A percentile compares a stretch with the other conserved stretches of the same genome.
These are phyloP conservation scores for Melanotaenia trifasciata DNA, from an alignment of 2,797 vertebrate species.

Conservation along the genomic window DNA sequence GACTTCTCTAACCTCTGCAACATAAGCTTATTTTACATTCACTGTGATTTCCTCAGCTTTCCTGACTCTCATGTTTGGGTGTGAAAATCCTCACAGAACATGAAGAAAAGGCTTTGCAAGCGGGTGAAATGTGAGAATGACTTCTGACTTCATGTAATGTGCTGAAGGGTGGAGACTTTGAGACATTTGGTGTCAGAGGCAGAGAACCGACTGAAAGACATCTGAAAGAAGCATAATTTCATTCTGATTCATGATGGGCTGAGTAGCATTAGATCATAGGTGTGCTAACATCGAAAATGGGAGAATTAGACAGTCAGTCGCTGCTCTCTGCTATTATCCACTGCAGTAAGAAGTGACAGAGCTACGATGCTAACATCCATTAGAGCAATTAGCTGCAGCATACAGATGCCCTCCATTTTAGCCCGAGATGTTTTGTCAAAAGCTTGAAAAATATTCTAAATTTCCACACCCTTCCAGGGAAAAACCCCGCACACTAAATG, in stretches of 20 bases:
- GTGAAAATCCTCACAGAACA: conserved; percentile 35
- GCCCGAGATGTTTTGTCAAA: conserved; percentile 53
- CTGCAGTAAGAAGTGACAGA: conserved; percentile 37
- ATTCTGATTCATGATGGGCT: conserved; percentile 50
- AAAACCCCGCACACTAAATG: conserved; percentile 34
- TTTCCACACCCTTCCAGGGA: conserved; percentile 30
- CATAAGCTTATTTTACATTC: conserved; percentile 17
- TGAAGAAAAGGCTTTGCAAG: conserved; percentile 34
- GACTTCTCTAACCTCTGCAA: conserved; percentile 10
- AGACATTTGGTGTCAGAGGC: conserved; percentile 47
- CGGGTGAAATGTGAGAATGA: conserved; percentile 44
- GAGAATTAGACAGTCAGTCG: conserved; percentile 45
- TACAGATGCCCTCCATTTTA: conserved; percentile 48
- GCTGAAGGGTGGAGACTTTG: conserved; percentile 38
- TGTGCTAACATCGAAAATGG: conserved; percentile 50
- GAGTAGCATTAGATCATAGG: conserved; percentile 60
- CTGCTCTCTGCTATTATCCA: conserved; percentile 55
- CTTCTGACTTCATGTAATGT: conserved; percentile 46
- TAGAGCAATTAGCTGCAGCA: conserved; percentile 61
- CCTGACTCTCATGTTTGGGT: conserved; percentile 13
- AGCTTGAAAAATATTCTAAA: conserved; percentile 49
- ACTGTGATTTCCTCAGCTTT: conserved; percentile 17
- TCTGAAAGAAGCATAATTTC: conserved; percentile 55
- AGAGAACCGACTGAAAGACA: conserved; percentile 63
- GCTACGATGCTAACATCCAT: conserved; percentile 57